These are phyloP conservation scores for Trichoplusia ni DNA, from an alignment of 1,140 invertebrate genomes.

Conservation along the genomic window DNA sequence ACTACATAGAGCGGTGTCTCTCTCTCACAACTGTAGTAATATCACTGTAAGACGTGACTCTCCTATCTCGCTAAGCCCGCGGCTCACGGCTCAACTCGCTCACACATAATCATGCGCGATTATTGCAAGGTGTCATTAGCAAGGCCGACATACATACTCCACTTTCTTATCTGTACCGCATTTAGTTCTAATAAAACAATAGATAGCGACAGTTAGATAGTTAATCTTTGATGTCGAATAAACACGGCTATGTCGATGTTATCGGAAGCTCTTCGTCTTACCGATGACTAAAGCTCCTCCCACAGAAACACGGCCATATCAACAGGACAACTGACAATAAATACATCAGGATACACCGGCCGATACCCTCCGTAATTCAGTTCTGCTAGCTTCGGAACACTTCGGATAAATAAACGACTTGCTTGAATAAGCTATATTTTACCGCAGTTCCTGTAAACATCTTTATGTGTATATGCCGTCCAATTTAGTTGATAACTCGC, in stretches of 20 bases:
- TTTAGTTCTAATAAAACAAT: slow-evolving; percentile 7
- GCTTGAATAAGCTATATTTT: slow-evolving; percentile 17
- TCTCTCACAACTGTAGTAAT: no score
- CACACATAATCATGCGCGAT: slow-evolving; percentile 15
- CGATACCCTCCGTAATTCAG: slow-evolving; percentile 33
- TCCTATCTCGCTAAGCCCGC: no score
- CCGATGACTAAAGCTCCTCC: background rate
- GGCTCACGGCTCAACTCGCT: background rate
- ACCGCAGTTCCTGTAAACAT: background rate
- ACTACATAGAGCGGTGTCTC: no score
- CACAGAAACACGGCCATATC: slow-evolving; percentile 27
- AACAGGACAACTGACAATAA: slow-evolving; percentile 35
- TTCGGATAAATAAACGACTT: slow-evolving; percentile 5
- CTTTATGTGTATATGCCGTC: background rate
- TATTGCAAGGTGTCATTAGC: slow-evolving; percentile 33
- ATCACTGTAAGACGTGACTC: no score
- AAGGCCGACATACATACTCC: slow-evolving; percentile 25
- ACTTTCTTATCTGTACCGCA: slow-evolving; percentile 22
- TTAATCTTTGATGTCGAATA: slow-evolving; percentile 9
- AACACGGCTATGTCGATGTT: slow-evolving; percentile 1
- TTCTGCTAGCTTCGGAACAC: slow-evolving; percentile 4
- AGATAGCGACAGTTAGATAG: background rate
- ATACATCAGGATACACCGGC: slow-evolving; percentile 30
- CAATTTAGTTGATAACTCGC: background rate
- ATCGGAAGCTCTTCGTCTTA: background rate